These are phyloP conservation scores for Acrocephalus arundinaceus DNA, from an alignment of 2,113 vertebrate genomes.

Conservation along the genomic window DNA sequence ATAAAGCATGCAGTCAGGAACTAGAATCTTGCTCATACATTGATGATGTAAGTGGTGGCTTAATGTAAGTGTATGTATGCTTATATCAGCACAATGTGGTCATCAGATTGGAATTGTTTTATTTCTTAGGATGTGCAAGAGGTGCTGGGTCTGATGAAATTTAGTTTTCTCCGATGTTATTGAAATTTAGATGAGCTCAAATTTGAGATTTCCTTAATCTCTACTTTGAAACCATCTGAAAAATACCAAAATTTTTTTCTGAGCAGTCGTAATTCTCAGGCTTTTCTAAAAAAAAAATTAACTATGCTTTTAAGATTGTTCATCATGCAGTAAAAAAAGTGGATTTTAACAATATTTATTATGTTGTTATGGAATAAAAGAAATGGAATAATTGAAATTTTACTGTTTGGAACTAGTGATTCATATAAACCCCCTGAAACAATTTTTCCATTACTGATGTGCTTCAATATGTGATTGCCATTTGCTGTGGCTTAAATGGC, in stretches of 20 bases:
- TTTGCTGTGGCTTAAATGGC: neutral
- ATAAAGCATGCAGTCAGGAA: neutral
- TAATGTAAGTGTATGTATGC: neutral
- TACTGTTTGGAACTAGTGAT: neutral
- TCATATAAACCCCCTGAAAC: neutral
- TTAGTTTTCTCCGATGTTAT: neutral
- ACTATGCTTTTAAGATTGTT: neutral
- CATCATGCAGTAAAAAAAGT: neutral
- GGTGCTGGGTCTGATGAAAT: neutral
- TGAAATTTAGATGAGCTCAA: neutral
- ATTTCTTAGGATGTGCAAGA: neutral
- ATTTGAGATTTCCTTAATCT: neutral
- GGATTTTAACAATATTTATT: conserved; percentile 8
- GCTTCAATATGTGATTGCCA: neutral
- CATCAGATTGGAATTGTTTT: neutral
- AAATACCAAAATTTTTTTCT: neutral
- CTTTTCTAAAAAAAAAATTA: neutral
- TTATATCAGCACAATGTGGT: neutral
- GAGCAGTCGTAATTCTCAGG: neutral
- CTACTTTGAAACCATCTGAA: neutral
- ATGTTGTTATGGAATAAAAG: neutral
- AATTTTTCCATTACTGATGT: neutral
- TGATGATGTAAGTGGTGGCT: neutral
- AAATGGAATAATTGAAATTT: neutral
- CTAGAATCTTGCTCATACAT: neutral